Evolutionary conservation across 2,888 invertebrate species (phyloP).

Genomic region (Polyommatus iphigenia): DNA sequence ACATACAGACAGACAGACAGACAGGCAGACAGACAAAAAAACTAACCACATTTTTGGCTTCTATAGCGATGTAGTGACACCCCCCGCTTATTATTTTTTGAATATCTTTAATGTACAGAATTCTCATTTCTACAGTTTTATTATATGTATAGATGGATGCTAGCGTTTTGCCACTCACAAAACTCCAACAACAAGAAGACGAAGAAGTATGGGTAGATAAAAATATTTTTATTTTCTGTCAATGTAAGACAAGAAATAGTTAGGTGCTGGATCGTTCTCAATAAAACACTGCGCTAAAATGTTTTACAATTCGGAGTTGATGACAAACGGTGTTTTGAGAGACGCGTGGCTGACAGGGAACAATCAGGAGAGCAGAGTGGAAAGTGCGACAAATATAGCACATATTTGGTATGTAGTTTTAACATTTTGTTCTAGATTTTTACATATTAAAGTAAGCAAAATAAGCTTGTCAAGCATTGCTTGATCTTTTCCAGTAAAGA

Average conservation of each 20-base stretch:
- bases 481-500: no score
- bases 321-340: conserved; percentile 11
- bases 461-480: no score
- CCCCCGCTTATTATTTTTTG: no score
- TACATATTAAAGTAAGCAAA: no score
- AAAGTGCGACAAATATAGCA: not conserved
- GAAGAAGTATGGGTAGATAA: not conserved
- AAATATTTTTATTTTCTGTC: not conserved
- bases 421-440: not conserved
- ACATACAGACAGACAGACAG: no score
- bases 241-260: not conserved
- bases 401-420: conserved; percentile 24
- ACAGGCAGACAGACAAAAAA: no score
- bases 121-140: no score
- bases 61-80: no score
- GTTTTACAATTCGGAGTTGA: conserved; percentile 14
- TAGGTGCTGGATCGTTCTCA: no score
- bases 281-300: conserved; percentile 18
- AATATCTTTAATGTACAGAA: no score
- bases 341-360: conserved; percentile 2
- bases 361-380: not conserved
- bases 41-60: no score
- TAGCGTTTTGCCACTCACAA: not conserved
- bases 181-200: not conserved
- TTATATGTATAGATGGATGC: no score